A percentile compares a stretch with the other conserved stretches of the same genome.
Evolutionary conservation across 1,140 invertebrate genomes (phyloP).

Genomic region (Drosophila melanica): DNA sequence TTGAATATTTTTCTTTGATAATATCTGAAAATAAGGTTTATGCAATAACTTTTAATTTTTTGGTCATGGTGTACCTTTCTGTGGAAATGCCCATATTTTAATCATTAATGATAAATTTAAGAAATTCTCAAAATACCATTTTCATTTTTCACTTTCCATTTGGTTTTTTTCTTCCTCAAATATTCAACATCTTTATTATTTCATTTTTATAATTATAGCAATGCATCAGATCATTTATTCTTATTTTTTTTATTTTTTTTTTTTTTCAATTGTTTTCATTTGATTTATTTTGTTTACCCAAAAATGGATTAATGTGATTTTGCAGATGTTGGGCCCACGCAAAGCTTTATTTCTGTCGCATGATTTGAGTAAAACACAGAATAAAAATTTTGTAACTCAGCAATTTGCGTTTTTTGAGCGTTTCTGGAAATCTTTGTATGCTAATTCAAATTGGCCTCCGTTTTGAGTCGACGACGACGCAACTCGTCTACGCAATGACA

Average conservation of each 20-base stretch:
- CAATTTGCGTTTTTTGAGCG: constrained; percentile 19
- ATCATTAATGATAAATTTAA: too few species aligned
- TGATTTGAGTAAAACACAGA: constrained; percentile 1
- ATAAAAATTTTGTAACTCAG: constrained; percentile 8
- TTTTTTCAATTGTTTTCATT: constrained; percentile 11
- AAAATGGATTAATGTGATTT: constrained; percentile 4
- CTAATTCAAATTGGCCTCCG: constrained; percentile 53
- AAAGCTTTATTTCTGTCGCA: constrained; percentile 21
- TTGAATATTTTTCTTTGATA: too few species aligned
- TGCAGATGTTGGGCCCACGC: constrained; percentile 29
- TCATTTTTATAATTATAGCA: constrained; percentile 9
- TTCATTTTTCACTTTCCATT: neutral
- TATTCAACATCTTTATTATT: neutral
- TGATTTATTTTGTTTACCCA: constrained; percentile 4
- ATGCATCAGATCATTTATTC: neutral
- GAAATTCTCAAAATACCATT: too few species aligned
- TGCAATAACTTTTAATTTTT: too few species aligned
- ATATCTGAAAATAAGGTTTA: too few species aligned
- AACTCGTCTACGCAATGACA: constrained; percentile 57
- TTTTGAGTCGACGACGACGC: neutral
- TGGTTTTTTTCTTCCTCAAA: neutral
- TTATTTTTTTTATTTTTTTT: neutral
- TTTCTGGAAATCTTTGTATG: constrained; percentile 48
- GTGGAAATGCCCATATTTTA: too few species aligned
- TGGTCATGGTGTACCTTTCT: too few species aligned